Evolutionary conservation across 2,888 invertebrate genomes (phyloP), one percentile per base, ranked within the genome.

Genomic region (Ormyrus rosae): DNA sequence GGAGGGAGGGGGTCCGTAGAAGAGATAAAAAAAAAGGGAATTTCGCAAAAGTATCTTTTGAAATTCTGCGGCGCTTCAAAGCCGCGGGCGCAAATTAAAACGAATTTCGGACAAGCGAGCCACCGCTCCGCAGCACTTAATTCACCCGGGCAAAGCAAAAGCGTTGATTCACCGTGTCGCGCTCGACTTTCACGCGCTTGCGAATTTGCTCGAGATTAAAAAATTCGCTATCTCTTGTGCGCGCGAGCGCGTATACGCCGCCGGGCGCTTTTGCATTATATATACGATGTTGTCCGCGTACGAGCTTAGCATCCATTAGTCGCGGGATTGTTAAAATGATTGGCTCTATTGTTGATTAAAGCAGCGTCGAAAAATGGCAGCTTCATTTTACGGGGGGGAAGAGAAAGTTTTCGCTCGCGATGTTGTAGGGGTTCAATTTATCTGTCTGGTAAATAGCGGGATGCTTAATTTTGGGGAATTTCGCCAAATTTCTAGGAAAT

Each of bases 61-160:
- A 74, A 69, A 70, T 63, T 56, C 53, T 46, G 58, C 19, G 55
- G 55, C 19, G 10, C 64, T 64, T 71, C 78, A 78, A 78, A 79
- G 74, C 63, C 64, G n/a, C 68, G 13, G 56, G 13, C 60, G 73
- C 34, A 69, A 79, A 79, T 74, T 73, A 74, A 74, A 79, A 74
- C 63, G 63, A 79, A 73, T 79, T 79, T 74, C 69, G 75, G 69
- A 63, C 55, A 48, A 50, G 48, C 48, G 55, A 60, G 61, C 63
- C 60, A 45, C 10, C 6, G 61, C 61, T 34, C 74, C 8, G 50
- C 4, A 69, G 65, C 74, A 65, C 58, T 80, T 75, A 69, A 74
- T 74, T 64, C 72, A 68, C 6, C 56, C 69, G 56, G 50, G 61
- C 64, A 69, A 58, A 68, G 73, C 55, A 50, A 46, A 71, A 78